Evolutionary conservation across 2,797 vertebrate species (phyloP).

Genomic region (Xenopus petersii): DNA sequence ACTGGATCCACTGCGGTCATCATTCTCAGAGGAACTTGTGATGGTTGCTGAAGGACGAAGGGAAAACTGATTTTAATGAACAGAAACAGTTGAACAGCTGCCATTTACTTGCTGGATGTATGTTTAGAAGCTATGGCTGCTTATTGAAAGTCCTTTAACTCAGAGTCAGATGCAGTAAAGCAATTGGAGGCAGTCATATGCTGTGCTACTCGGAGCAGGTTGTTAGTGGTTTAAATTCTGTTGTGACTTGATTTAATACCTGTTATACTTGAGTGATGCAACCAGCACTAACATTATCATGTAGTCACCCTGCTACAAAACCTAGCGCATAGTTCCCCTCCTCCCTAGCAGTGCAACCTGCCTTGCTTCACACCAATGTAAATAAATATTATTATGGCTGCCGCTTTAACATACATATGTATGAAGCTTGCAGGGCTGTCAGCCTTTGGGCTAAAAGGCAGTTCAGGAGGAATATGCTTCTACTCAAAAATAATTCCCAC

Average conservation of each 20-base stretch:
- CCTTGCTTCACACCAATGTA: constrained; percentile 30
- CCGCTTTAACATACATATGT: constrained; percentile 23
- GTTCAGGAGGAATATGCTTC: constrained; percentile 13
- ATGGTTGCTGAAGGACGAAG: constrained; percentile 80
- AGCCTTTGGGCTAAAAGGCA: constrained; percentile 10
- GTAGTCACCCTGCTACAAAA: neutral
- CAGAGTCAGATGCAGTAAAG: too few relatives aligned
- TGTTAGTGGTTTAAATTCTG: neutral
- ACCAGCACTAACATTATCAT: neutral
- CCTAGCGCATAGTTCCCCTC: constrained; percentile 18
- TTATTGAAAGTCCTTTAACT: neutral
- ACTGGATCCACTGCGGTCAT: constrained; percentile 95
- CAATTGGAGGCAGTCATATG: neutral
- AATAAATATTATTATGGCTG: constrained; percentile 39
- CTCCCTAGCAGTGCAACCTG: constrained; percentile 28
- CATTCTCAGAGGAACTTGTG: constrained; percentile 97
- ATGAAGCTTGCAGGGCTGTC: constrained; percentile 1
- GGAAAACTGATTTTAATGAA: neutral
- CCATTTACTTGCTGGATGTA: neutral
- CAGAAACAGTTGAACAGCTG: neutral
- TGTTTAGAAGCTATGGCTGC: too few relatives aligned
- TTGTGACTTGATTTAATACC: neutral
- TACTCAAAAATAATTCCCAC: neutral
- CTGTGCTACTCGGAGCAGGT: neutral
- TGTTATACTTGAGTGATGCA: constrained; percentile 12